These are phyloP conservation scores for Champsocephalus esox DNA, from an alignment of 2,797 vertebrate species.

Conservation along the genomic window DNA sequence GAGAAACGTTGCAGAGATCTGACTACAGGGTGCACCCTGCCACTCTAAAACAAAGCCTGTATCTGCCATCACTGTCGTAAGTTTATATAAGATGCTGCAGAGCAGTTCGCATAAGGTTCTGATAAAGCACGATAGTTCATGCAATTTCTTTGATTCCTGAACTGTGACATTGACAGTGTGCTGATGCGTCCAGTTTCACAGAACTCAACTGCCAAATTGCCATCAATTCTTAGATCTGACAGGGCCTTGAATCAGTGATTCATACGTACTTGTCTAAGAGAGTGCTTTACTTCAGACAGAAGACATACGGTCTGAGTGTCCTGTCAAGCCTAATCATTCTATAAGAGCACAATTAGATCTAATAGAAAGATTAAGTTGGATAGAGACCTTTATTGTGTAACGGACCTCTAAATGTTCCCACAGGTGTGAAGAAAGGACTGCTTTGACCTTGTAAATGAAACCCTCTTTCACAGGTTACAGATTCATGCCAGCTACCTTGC, in stretches of 20 bases:
- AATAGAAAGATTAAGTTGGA: constrained; percentile 41
- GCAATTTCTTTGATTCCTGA: constrained; percentile 43
- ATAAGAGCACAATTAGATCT: constrained; percentile 19
- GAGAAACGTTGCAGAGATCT: constrained; percentile 55
- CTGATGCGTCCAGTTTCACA: constrained; percentile 35
- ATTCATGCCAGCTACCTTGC: constrained; percentile 11
- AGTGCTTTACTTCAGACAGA: constrained; percentile 19
- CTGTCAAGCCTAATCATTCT: constrained; percentile 32
- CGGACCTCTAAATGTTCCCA: constrained; percentile 33
- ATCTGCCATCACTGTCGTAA: constrained; percentile 30
- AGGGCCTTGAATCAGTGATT: constrained; percentile 42
- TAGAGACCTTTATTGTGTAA: constrained; percentile 37
- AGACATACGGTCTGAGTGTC: constrained; percentile 45
- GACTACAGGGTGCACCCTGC: constrained; percentile 40
- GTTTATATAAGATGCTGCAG: constrained; percentile 37
- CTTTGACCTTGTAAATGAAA: constrained; percentile 25
- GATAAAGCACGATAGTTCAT: constrained; percentile 51
- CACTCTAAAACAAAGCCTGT: constrained; percentile 43
- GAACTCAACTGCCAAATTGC: constrained; percentile 56
- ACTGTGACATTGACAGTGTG: constrained; percentile 51
- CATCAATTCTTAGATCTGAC: constrained; percentile 40
- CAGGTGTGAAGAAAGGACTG: constrained; percentile 21
- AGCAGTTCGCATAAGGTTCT: constrained; percentile 53
- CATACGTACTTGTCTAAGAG: constrained; percentile 21
- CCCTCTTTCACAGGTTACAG: not conserved